Evolutionary conservation across 2,113 vertebrate genomes (phyloP).

Genomic region (Tetrao urogallus): DNA sequence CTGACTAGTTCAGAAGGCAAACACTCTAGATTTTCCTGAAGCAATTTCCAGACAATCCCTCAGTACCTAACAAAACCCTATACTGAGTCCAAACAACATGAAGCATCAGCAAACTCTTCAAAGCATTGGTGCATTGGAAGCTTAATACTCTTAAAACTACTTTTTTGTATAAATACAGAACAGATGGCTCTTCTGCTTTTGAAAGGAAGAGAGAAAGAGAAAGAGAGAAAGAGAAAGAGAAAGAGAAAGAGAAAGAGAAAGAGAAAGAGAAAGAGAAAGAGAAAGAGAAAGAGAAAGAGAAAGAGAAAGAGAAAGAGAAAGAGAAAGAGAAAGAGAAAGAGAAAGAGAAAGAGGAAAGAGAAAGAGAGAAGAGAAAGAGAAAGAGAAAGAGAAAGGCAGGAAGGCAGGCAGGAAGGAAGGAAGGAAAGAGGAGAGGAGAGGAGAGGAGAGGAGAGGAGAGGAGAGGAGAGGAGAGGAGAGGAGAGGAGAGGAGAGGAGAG

Average conservation of each 20-base stretch:
- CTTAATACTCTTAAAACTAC: neutral
- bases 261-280: no score
- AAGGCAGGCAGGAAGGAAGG: fast-evolving
- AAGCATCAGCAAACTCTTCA: neutral
- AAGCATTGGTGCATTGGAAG: neutral
- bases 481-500: no score
- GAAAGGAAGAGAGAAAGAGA: neutral
- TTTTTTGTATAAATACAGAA: conserved; percentile 16
- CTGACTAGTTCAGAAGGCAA: neutral
- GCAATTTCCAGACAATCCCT: neutral
- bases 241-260: neutral
- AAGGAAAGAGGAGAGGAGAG: fast-evolving
- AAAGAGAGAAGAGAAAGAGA: no score
- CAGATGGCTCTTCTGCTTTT: neutral
- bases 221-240: neutral
- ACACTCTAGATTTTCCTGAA: neutral
- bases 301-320: no score
- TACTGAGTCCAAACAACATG: neutral
- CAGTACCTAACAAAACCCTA: neutral
- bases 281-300: no score
- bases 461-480: neutral
- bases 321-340: no score
- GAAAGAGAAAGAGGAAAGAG: no score
- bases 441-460: no score
- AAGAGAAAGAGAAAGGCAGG: no score